Evolutionary conservation across 1,140 invertebrate genomes (phyloP).

Genomic region (Penaeus indicus): DNA sequence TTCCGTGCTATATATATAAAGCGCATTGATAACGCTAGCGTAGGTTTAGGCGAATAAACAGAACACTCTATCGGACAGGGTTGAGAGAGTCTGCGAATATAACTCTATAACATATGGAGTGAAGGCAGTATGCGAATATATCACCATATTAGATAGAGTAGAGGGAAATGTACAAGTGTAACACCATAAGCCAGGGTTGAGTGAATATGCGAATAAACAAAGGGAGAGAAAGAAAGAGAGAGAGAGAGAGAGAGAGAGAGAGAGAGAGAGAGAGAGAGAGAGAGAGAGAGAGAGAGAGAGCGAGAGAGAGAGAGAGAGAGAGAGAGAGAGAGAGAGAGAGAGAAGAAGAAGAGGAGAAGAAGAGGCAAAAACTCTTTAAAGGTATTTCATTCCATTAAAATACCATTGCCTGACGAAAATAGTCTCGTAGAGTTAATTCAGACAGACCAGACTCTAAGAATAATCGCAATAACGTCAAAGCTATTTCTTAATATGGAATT

Average conservation of each 20-base stretch:
- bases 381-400: too few species aligned
- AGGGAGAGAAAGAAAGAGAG: too few species aligned
- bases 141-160: background rate
- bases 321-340: background rate
- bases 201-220: too few species aligned
- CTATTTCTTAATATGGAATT: background rate
- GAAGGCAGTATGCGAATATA: too few species aligned
- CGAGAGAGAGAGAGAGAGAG: conserved; percentile 24
- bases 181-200: too few species aligned
- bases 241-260: background rate
- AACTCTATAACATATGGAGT: background rate
- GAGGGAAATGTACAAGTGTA: too few species aligned
- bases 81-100: too few species aligned
- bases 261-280: background rate
- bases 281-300: conserved; percentile 28
- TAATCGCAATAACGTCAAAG: background rate
- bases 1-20: background rate
- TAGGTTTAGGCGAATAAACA: background rate
- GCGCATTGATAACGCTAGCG: background rate
- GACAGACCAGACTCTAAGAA: too few species aligned
- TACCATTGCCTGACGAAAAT: too few species aligned
- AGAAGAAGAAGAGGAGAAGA: too few species aligned
- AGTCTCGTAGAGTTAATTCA: too few species aligned
- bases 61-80: background rate
- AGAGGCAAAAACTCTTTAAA: too few species aligned